A percentile compares a stretch with the other conserved stretches of the same genome.
These are phyloP conservation scores for Stictonetta naevosa DNA, from an alignment of 2,113 vertebrate genomes.

Conservation along the genomic window DNA sequence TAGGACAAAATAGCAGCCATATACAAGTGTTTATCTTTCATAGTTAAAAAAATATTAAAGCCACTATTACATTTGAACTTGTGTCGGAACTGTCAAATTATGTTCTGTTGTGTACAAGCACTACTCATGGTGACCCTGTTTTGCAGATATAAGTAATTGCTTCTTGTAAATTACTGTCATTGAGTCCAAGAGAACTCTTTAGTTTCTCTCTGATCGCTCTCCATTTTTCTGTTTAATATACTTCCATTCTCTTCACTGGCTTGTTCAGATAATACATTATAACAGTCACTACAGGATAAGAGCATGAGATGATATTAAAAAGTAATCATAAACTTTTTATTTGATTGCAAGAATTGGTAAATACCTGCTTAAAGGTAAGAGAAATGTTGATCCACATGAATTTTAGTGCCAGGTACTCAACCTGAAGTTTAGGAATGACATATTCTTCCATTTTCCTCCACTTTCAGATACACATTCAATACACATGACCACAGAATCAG, in stretches of 20 bases:
- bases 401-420: neutral
- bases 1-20: neutral
- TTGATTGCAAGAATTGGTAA: neutral
- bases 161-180: neutral
- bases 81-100: neutral
- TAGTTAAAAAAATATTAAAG: neutral
- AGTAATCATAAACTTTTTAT: neutral
- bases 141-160: neutral
- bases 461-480: neutral
- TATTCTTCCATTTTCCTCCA: neutral
- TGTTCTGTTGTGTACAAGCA: neutral
- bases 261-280: neutral
- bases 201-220: neutral
- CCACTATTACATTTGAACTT: neutral
- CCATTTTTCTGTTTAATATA: neutral
- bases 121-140: neutral
- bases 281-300: neutral
- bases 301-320: neutral
- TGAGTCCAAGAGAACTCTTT: neutral
- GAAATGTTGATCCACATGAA: neutral
- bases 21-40: neutral
- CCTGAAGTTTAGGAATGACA: neutral
- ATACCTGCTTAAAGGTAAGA: neutral
- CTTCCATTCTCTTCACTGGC: neutral
- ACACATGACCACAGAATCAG: neutral